Conservation (phyloP, 1,140 invertebrate species). For the Cotesia typhae region DNA sequence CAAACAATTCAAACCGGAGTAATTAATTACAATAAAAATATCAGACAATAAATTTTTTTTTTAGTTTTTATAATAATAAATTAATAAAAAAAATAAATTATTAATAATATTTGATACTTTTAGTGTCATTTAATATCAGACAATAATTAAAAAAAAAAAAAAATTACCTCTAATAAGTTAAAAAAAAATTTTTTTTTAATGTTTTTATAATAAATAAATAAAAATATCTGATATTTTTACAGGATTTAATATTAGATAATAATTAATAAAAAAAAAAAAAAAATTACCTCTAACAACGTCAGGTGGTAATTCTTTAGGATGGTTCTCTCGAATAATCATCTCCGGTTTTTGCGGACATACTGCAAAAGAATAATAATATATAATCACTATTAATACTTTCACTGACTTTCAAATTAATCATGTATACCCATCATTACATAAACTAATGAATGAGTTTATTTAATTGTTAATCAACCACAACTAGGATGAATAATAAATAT, state of each 20-base stretch:
- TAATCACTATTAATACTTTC: conserved; percentile 21
- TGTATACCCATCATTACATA: background rate
- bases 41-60: conserved; percentile 2
- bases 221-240: no score
- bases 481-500: background rate
- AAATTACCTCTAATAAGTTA: conserved; percentile 79
- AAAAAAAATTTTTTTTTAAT: no score
- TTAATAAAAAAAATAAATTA: no score
- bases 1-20: conserved; percentile 2
- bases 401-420: conserved; percentile 7
- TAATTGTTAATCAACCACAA: background rate
- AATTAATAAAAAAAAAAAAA: background rate
- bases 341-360: conserved; percentile 80
- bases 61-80: no score
- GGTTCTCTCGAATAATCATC: conserved; percentile 91
- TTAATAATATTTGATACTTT: no score
- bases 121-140: background rate
- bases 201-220: no score
- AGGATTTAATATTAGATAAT: background rate
- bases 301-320: conserved; percentile 86
- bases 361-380: conserved; percentile 52
- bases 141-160: background rate
- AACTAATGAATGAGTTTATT: conserved; percentile 3
- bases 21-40: background rate
- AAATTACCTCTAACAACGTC: conserved; percentile 87